Percentiles rank a stretch among this genome's conserved stretches.
Evolutionary conservation across 2,797 vertebrate species (phyloP).

Genomic region (Sylvia borin): DNA sequence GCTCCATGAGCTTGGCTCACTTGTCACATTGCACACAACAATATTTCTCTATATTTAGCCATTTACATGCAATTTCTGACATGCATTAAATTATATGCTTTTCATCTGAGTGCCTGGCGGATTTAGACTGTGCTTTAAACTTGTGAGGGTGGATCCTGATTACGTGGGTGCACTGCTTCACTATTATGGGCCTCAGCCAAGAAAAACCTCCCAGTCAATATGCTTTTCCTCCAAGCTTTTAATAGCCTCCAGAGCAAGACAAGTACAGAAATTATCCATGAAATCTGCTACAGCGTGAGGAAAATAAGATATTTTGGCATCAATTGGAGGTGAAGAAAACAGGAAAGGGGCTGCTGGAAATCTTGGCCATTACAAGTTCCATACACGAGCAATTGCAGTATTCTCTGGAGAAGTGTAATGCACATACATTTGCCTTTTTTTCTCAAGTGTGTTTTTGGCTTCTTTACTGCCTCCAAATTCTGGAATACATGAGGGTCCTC

Average conservation of each 20-base stretch:
- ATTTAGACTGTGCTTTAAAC: background rate
- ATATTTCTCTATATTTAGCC: background rate
- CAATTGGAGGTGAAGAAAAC: background rate
- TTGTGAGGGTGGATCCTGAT: background rate
- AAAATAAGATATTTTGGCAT: slow-evolving; percentile 9
- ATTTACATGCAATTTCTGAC: background rate
- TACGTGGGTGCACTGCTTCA: background rate
- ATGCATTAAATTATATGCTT: background rate
- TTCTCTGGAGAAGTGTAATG: background rate
- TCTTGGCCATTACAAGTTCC: background rate
- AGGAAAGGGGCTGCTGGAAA: background rate
- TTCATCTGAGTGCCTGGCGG: background rate
- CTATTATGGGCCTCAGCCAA: background rate
- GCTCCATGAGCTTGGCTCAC: fast-evolving
- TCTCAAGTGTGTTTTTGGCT: background rate
- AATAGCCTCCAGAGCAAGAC: background rate
- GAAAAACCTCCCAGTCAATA: background rate
- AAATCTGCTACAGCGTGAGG: background rate
- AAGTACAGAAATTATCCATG: background rate
- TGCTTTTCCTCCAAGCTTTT: background rate
- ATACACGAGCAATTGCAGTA: background rate
- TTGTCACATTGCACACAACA: background rate
- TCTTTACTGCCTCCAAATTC: background rate
- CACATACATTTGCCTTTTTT: background rate
- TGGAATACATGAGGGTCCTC: background rate